phyloP scores from a whole-genome alignment of 2,888 invertebrate genomes.

The Theodoxus fluviatilis region DNA sequence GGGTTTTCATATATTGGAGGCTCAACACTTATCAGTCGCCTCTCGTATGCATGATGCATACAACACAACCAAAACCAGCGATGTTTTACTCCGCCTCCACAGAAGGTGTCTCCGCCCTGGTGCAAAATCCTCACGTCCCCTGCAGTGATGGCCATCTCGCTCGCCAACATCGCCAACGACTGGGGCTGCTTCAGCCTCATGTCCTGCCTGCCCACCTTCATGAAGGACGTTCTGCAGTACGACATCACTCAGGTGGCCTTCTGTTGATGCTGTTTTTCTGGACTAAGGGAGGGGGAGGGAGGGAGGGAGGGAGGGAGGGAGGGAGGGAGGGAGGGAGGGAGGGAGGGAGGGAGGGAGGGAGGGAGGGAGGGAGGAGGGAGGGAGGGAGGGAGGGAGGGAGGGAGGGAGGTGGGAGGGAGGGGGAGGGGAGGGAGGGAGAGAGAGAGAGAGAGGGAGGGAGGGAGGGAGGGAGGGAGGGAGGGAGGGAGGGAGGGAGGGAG shows the following conservation, averaged over 20 bases:
- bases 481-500: background rate
- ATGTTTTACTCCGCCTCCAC: background rate
- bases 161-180: slow-evolving; percentile 65
- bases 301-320: background rate
- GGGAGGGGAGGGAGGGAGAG: slow-evolving; percentile 13
- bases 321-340: background rate
- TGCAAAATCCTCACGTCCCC: slow-evolving; percentile 38
- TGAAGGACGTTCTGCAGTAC: slow-evolving; percentile 63
- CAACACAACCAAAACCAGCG: background rate
- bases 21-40: too few species aligned
- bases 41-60: too few species aligned
- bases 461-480: slow-evolving; percentile 19
- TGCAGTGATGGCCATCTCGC: slow-evolving; percentile 62
- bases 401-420: background rate
- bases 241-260: slow-evolving; percentile 51
- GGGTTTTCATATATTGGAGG: too few species aligned
- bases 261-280: background rate
- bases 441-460: slow-evolving; percentile 24
- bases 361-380: background rate
- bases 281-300: background rate
- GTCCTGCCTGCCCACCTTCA: slow-evolving; percentile 65
- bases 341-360: background rate
- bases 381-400: background rate
- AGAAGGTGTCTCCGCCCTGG: slow-evolving; percentile 39
- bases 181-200: slow-evolving; percentile 68